Evolutionary conservation across 2,888 invertebrate species (phyloP).

Genomic region (Cerceris rybyensis): DNA sequence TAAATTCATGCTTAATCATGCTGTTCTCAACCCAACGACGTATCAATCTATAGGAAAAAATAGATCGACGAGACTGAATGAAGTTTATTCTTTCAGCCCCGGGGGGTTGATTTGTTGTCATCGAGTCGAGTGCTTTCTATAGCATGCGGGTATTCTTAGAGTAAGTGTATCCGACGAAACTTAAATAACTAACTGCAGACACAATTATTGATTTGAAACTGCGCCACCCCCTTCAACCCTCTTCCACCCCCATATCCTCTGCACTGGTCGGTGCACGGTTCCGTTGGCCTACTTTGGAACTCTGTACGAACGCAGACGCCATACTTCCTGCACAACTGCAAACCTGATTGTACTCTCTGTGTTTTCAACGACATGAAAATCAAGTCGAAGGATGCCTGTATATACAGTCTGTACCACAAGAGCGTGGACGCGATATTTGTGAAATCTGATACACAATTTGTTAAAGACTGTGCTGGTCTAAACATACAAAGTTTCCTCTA

Average conservation of each 20-base stretch:
- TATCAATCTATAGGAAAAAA: too few species aligned
- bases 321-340: background rate
- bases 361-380: background rate
- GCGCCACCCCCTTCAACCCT: constrained; percentile 50
- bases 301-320: constrained; percentile 48
- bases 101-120: too few species aligned
- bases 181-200: constrained; percentile 60
- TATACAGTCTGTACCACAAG: background rate
- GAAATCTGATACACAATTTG: too few species aligned
- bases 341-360: background rate
- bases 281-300: constrained; percentile 69
- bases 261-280: constrained; percentile 56
- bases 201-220: constrained; percentile 64
- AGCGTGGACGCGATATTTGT: too few species aligned
- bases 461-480: too few species aligned
- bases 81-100: too few species aligned
- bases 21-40: too few species aligned
- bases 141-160: constrained; percentile 54
- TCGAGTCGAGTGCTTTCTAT: background rate
- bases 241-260: constrained; percentile 57
- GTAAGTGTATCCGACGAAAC: constrained; percentile 51
- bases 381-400: background rate
- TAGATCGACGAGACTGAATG: too few species aligned
- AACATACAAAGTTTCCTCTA: too few species aligned
- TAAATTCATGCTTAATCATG: too few species aligned